phyloP scores from a whole-genome alignment of 2,113 vertebrate species.

The Dicrurus megarhynchus region DNA sequence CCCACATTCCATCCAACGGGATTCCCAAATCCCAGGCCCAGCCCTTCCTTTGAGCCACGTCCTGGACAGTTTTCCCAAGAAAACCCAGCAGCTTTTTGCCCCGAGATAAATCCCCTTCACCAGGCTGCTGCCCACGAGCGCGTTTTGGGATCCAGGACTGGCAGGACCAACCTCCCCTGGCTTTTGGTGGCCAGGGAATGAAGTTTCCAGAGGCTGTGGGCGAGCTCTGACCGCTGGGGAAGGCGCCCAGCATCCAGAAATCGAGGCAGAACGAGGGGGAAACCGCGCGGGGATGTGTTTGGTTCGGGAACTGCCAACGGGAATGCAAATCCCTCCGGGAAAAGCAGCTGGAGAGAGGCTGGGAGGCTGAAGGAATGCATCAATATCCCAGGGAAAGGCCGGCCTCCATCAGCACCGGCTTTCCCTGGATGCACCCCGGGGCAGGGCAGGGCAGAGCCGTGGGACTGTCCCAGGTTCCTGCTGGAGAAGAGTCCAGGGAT shows the following conservation, averaged over 20 bases:
- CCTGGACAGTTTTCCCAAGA: neutral
- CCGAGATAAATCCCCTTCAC: neutral
- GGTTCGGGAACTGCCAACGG: neutral
- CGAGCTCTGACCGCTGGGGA: accelerated
- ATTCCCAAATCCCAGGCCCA: neutral
- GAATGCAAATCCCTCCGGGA: neutral
- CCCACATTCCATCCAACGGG: neutral
- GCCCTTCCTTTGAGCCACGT: neutral
- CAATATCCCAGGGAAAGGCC: neutral
- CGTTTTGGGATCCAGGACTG: accelerated
- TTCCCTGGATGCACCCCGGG: neutral
- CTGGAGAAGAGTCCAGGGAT: neutral
- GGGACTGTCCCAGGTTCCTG: neutral
- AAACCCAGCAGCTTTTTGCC: neutral
- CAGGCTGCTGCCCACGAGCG: accelerated
- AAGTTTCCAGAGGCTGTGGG: neutral
- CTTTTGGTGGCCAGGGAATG: neutral
- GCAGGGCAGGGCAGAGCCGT: neutral
- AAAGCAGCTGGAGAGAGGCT: neutral
- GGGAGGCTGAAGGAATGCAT: neutral
- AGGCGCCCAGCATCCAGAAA: neutral
- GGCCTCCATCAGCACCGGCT: neutral
- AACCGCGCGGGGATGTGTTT: accelerated
- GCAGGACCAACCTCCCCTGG: accelerated
- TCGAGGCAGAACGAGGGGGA: accelerated